These are phyloP conservation scores for Sylvilagus bachmani DNA, from an alignment of 2,113 vertebrate species.

Conservation along the genomic window DNA sequence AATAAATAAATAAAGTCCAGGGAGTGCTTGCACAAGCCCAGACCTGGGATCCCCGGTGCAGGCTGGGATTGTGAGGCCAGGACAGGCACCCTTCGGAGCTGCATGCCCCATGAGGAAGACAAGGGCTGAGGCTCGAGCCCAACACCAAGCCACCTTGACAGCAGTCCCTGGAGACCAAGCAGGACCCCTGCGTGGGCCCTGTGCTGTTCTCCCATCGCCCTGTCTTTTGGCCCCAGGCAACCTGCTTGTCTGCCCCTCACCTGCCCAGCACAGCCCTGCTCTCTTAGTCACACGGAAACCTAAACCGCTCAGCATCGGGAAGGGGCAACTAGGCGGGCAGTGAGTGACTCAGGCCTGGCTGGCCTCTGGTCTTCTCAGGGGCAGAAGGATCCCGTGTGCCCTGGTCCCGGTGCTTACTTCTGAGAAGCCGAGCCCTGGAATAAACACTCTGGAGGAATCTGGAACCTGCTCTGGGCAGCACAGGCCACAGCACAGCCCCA, in stretches of 20 bases:
- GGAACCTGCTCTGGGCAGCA: constrained; percentile 36
- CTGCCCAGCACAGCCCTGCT: background rate
- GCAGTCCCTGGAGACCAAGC: background rate
- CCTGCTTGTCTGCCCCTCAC: background rate
- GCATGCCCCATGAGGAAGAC: background rate
- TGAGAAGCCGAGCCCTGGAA: constrained; percentile 43
- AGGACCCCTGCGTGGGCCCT: background rate
- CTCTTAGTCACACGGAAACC: background rate
- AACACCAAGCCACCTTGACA: background rate
- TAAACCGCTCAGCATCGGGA: background rate
- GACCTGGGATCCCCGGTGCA: no score
- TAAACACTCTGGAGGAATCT: constrained; percentile 50
- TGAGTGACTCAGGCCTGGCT: background rate
- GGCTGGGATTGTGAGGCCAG: background rate
- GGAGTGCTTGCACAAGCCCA: background rate
- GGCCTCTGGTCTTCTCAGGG: background rate
- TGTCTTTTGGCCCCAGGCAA: background rate
- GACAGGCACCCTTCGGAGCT: fast-evolving
- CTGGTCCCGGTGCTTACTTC: constrained; percentile 32
- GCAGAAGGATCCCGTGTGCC: background rate
- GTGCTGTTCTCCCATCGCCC: background rate
- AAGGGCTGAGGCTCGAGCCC: background rate
- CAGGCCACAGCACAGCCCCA: constrained; percentile 51
- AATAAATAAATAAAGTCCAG: no score
- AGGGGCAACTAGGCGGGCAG: background rate